Evolutionary conservation across 2,797 vertebrate genomes (phyloP).

Genomic region (Peromyscus melanophrys): DNA sequence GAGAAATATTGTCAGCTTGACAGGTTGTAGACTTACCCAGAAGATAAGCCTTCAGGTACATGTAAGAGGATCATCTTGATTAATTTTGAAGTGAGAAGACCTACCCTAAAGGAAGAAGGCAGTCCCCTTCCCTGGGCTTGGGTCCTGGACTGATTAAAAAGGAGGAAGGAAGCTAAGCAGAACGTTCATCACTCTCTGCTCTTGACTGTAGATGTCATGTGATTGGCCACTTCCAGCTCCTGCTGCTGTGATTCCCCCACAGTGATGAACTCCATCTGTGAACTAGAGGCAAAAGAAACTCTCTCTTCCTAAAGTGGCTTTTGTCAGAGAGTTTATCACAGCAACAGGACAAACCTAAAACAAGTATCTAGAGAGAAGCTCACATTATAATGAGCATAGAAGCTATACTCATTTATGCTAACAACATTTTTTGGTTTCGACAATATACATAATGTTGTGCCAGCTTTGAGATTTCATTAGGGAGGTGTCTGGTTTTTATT

Average conservation of each 20-base stretch:
- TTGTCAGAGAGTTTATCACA: background rate
- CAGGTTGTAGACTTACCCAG: background rate
- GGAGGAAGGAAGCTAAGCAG: background rate
- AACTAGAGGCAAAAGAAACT: background rate
- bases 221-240: background rate
- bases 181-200: background rate
- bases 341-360: background rate
- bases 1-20: background rate
- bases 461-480: background rate
- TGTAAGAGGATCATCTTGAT: background rate
- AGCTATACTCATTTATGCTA: background rate
- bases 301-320: background rate
- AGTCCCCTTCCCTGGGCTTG: background rate
- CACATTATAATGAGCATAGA: background rate
- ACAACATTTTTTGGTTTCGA: background rate
- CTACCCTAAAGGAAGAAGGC: background rate
- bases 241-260: background rate
- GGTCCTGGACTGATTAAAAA: background rate
- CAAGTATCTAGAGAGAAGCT: background rate
- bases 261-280: background rate
- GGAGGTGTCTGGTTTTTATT: background rate
- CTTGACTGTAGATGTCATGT: background rate
- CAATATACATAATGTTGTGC: background rate
- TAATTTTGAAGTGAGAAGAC: background rate
- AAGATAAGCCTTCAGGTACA: background rate